Evolutionary conservation across 2,888 invertebrate genomes (phyloP), one percentile per base, ranked within the genome.

Genomic region (Anticlea derivata): DNA sequence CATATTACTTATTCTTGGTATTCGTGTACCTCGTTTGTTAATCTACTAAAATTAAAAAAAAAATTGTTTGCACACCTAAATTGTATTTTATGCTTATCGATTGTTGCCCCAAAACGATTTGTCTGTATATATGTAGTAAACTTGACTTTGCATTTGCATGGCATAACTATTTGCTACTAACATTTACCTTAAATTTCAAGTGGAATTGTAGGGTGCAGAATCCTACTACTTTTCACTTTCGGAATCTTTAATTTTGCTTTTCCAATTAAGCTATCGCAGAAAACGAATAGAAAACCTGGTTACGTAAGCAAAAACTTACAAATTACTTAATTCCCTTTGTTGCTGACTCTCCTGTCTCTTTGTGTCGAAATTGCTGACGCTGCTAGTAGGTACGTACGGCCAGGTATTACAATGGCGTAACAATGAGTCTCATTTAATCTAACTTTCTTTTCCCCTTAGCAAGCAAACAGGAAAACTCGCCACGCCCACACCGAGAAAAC

Each of bases 341-440:
- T 35, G 48, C 47, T 40, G 48, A 45, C 20, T 46, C 27, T 40
- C 27, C 58, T 57, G 55, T 52, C 50, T 52, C 53, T 58, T 52
- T 56, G 57, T 55, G 55, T 55, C 60, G 53, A 60, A 61, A 70
- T 66, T 70, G 70, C 74, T 74, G 73, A 71, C 70, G 65, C 50
- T 66, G 65, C 62, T 65, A 67, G 26, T 17, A 44, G 46, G 43
- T 68, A 69, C 71, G 66, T 39, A 44, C 38, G 39, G 37, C 65
- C 65, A 72, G 33, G 65, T 65, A 72, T 68, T 72, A 83, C 83
- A 82, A 82, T 80, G 65, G 74, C 57, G 60, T 74, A 73, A 81
- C 80, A 82, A 82, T 79, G 75, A 71, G 63, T 66, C 77, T 70
- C 76, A 73, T 83, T 83, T 86, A 85, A 86, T 85, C 84, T 80